Percentiles rank a stretch among this genome's conserved stretches.
Conservation (phyloP, 2,797 vertebrate genomes). For the Mycteria americana region DNA sequence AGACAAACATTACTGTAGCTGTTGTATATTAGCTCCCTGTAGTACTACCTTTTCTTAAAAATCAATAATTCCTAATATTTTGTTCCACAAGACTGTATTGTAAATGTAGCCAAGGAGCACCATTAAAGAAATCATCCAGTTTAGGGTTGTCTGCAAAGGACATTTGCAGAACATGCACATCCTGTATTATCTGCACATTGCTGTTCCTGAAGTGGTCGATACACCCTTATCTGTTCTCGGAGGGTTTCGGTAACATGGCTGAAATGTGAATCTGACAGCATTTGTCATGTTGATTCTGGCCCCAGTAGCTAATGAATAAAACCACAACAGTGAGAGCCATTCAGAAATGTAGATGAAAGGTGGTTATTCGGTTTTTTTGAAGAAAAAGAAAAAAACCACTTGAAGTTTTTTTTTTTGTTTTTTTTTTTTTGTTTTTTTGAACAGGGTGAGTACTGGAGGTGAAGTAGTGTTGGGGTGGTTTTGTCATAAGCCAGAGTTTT, state of each 20-base stretch:
- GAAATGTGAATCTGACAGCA: slow-evolving; percentile 9
- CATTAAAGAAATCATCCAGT: slow-evolving; percentile 12
- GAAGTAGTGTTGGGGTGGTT: not conserved
- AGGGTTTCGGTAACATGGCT: not conserved
- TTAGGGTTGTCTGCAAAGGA: slow-evolving; percentile 4
- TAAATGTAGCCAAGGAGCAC: slow-evolving; percentile 10
- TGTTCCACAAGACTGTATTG: slow-evolving; percentile 15
- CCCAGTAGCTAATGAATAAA: slow-evolving; percentile 33
- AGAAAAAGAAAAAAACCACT: not conserved
- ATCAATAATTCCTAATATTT: slow-evolving; percentile 18
- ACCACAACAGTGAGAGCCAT: not conserved
- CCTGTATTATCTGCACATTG: slow-evolving; percentile 11
- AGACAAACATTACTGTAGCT: slow-evolving; percentile 25
- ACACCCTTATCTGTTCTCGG: slow-evolving; percentile 42
- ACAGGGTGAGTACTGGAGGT: not conserved
- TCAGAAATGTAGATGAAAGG: not conserved
- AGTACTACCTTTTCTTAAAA: slow-evolving; percentile 8
- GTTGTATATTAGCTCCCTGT: slow-evolving; percentile 8
- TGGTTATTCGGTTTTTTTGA: not conserved
- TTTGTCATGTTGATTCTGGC: not conserved
- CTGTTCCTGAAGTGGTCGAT: not conserved
- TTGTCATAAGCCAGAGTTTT: slow-evolving; percentile 37
- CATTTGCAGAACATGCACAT: slow-evolving; percentile 5
- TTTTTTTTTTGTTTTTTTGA: not conserved
- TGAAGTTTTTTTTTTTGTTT: not conserved